Evolutionary conservation across 2,888 invertebrate species (phyloP).

Genomic region (Drosophila imparisetae): DNA sequence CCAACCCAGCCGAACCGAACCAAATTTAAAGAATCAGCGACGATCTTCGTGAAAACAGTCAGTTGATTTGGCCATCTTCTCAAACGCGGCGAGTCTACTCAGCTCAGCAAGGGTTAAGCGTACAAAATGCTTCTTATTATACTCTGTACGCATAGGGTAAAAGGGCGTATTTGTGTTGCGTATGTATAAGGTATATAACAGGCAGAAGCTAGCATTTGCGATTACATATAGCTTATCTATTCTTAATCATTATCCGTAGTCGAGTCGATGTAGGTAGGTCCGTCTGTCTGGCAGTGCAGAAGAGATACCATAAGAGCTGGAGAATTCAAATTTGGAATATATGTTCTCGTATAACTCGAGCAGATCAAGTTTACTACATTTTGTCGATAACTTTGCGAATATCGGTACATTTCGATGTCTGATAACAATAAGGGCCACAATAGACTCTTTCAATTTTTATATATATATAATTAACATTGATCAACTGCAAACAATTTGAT

Average conservation of each 20-base stretch:
- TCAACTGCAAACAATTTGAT: accelerated
- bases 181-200: background rate
- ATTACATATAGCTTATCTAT: background rate
- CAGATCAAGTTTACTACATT: background rate
- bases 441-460: background rate
- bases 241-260: too few relatives aligned
- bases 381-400: background rate
- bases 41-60: constrained; percentile 26
- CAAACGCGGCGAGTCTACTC: background rate
- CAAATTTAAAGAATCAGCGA: constrained; percentile 18
- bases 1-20: background rate
- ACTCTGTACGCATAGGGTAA: background rate
- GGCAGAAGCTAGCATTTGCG: background rate
- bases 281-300: too few relatives aligned
- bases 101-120: constrained; percentile 25
- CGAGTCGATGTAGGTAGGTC: too few relatives aligned
- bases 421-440: background rate
- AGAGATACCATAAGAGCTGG: accelerated
- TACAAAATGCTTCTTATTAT: background rate
- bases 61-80: background rate
- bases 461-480: background rate
- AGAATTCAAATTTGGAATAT: background rate
- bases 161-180: background rate
- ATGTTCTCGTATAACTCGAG: background rate
- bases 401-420: background rate